Base-by-base conservation (phyloP, 2,888 invertebrate species). In the Eristalinus sepulchralis region DNA sequence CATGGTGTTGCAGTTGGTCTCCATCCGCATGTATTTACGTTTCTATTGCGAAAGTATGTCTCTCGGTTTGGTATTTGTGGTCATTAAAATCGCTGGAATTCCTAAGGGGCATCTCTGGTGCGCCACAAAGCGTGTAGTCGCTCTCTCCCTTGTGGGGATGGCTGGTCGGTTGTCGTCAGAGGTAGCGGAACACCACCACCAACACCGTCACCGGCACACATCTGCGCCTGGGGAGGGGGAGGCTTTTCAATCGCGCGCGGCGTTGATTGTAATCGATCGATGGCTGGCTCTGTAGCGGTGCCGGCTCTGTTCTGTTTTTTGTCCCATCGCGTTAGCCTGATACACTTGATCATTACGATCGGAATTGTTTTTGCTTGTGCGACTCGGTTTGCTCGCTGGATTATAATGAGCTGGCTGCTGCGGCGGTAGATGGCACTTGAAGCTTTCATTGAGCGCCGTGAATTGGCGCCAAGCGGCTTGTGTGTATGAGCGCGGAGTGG, bases 11-110 rank as follows among this genome's bases (percentile, higher is more conserved):
- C 59, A 20, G n/a, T 63, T 34, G 22, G 60, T 53, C 63, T 34
- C 17, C 27, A 39, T 62, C 53, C 70, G 13, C 60, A 31, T 83
- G 47, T 70, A 70, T 73, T 68, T 73, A 78, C 33, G 60, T 73
- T 70, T 75, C 62, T 22, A 71, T 79, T 86, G 83, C 78, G 75
- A 86, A 86, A 86, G 82, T 86, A 75, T 86, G 83, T 83, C 86
- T 83, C 75, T 71, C 83, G 73, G 83, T 66, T 86, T 86, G 78
- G 86, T 75, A 81, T 86, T 78, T 83, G 82, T 85, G 83, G 71
- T 75, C 78, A 83, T 86, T 86, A 86, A 83, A 86, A 78, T 86
- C 53, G 70, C 47, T 78, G 64, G 73, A 83, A 86, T 86, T 86
- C 86, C 83, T 86, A 73, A 57, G 77, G 81, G 83, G 86, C 86